phyloP scores from a whole-genome alignment of 1,140 invertebrate species.

The Ceratosolen solmsi region DNA sequence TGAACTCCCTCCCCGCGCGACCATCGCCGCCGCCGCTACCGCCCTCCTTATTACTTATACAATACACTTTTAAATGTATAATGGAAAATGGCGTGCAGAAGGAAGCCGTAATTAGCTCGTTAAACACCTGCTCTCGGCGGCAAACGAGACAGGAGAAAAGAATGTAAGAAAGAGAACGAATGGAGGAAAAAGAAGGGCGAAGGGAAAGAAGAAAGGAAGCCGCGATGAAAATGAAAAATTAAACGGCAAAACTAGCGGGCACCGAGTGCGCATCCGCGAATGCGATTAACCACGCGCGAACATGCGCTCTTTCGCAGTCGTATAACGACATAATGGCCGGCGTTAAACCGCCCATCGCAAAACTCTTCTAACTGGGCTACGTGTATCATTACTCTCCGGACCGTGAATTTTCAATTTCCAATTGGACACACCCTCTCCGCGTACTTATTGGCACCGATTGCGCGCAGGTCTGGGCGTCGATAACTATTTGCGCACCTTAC shows the following conservation, averaged over 20 bases:
- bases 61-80: not conserved
- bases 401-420: slow-evolving; percentile 43
- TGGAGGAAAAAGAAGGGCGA: not conserved
- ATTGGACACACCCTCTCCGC: slow-evolving; percentile 13
- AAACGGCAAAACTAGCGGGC: not conserved
- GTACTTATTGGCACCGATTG: not conserved
- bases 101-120: slow-evolving; percentile 32
- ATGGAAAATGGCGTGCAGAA: slow-evolving; percentile 14
- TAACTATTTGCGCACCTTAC: not conserved
- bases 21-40: not conserved
- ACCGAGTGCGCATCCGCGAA: not conserved
- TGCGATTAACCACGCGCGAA: not conserved
- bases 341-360: not conserved
- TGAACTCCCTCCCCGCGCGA: too few species aligned
- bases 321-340: not conserved
- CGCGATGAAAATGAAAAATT: slow-evolving; percentile 5
- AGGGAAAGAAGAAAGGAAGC: not conserved
- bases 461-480: not conserved
- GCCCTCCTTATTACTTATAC: slow-evolving; percentile 1
- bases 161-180: not conserved
- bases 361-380: not conserved
- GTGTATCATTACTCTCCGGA: not conserved
- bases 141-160: not conserved
- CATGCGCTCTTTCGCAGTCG: not conserved
- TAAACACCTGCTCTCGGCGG: slow-evolving; percentile 25